Base-by-base conservation (phyloP, 53 echinoderm and acorn worm species). In the Actinopyga echinites region DNA sequence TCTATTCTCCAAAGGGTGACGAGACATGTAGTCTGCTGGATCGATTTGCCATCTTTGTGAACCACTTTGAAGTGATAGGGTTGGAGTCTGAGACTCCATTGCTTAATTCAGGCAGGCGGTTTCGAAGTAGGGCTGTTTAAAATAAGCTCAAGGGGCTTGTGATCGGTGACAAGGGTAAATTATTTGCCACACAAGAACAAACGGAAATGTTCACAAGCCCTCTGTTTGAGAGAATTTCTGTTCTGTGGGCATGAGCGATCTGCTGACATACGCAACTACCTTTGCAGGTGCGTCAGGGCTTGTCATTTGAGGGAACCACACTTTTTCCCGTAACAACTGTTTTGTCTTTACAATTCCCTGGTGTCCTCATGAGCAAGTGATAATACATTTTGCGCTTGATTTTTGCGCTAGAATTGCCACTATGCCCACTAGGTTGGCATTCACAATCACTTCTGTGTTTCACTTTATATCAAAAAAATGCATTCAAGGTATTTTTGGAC, bases 21-120 rank as follows among this genome's bases (percentile, higher is more conserved):
- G 80, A 7, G 90, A 90, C 90, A 86, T 33, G 61, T 90, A 90
- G 67, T 86, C 86, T 20, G 90, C 86, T 8, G 90, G 90, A 58
- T 90, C 17, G 20, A 23, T 17, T 82, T 85, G 21, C 90, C 85
- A 29, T 81, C 82, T 12, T 64, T 69, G 30, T 82, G 57, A 26
- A 69, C 20, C 6, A 89, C 82, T 28, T 59, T 15, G 42, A 61
- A 55, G 64, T 78, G 64, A 30, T 82, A 82, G 20, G 77, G 34
- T 55, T 74, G 65, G 21, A 75, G 31, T 21, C 60, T 33, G 37
- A 90, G 74, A 28, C 71, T 58, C 90, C 90, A 90, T 52, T 86
- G 30, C 38, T 90, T 83, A 12, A 90, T 31, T 10, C 90, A 69
- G 4, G 73, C 61, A 6, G 79, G 75, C 10, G 77, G 83, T 56